Evolutionary conservation across 2,797 vertebrate genomes (phyloP).

Genomic region (Scolopax rusticola): DNA sequence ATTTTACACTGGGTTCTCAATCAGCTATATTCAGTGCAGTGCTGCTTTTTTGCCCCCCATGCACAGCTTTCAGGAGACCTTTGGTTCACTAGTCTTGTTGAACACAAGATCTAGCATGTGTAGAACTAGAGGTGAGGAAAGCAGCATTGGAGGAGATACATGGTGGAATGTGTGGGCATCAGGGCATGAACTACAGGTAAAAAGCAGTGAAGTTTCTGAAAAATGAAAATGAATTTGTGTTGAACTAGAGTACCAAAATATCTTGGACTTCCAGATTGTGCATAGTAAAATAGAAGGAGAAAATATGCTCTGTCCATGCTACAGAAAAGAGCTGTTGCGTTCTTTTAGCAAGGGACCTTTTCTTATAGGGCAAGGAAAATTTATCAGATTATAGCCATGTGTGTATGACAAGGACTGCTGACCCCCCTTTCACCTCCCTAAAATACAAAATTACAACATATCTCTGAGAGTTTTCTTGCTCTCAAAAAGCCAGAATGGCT

Average conservation of each 20-base stretch:
- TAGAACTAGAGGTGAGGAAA: background rate
- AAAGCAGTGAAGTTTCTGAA: background rate
- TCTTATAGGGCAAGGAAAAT: background rate
- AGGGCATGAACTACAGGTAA: background rate
- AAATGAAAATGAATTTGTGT: background rate
- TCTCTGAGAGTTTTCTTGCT: background rate
- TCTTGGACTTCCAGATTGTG: background rate
- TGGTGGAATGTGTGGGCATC: background rate
- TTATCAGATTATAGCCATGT: background rate
- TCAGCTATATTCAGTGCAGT: background rate
- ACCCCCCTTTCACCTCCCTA: background rate
- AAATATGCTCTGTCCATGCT: background rate
- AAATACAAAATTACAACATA: background rate
- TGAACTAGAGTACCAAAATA: background rate
- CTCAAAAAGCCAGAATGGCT: background rate
- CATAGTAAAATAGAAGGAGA: background rate
- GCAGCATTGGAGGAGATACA: background rate
- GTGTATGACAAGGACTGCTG: background rate
- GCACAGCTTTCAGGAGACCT: background rate
- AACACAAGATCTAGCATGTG: background rate
- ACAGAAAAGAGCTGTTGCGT: background rate
- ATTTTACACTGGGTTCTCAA: background rate
- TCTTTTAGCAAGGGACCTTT: background rate
- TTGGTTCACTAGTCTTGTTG: background rate
- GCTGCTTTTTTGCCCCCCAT: fast-evolving